Base-by-base conservation (phyloP, 2,888 invertebrate species). In the Spatulosminthurus flaviceps region DNA sequence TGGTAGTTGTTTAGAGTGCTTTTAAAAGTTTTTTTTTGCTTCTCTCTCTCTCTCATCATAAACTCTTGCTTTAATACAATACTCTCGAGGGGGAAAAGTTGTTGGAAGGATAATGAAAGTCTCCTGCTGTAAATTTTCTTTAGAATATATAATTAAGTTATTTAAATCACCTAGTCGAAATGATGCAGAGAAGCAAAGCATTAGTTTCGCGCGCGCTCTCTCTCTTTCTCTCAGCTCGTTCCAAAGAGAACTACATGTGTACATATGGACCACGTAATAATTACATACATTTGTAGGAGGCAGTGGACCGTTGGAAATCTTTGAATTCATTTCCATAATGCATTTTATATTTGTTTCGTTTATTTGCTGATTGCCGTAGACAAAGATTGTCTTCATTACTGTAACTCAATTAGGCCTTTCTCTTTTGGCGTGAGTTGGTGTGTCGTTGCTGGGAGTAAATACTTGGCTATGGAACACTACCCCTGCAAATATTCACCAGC, bases 321-420 rank as follows among this genome's bases (percentile, higher is more conserved):
- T 64, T 64, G 64, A 64, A 64, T 64, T 64, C 64, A 70, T 70
- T 42, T 70, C 70, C 70, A 70, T 70, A 34, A 70, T 70, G 70
- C 21, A 70, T 70, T 70, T 70, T 70, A 42, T 70, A 42, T 70
- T 34, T 29, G 22, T 70, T 70, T 41, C 70, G 24, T 67, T 34
- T 34, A 29, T 70, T 70, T 70, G 70, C 41, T 70, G 41, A 70
- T 70, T 70, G 41, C 42, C 70, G 21, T 70, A 41, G 70, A 70
- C 41, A 70, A 70, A 70, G 42, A 42, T 34, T 70, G 21, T 41
- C 21, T 70, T 70, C 70, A 70, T 70, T 70, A 70, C 70, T 1
- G 41, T 70, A 70, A 70, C 41, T 70, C 70, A 70, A 70, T 70
- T 41, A 51, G 16, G 51, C 51, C 51, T n/a, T 19, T 51, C 7